A percentile compares a stretch with the other conserved stretches of the same genome.
phyloP scores from a whole-genome alignment of 1,140 invertebrate species.

The Eupristina koningsbergeri region DNA sequence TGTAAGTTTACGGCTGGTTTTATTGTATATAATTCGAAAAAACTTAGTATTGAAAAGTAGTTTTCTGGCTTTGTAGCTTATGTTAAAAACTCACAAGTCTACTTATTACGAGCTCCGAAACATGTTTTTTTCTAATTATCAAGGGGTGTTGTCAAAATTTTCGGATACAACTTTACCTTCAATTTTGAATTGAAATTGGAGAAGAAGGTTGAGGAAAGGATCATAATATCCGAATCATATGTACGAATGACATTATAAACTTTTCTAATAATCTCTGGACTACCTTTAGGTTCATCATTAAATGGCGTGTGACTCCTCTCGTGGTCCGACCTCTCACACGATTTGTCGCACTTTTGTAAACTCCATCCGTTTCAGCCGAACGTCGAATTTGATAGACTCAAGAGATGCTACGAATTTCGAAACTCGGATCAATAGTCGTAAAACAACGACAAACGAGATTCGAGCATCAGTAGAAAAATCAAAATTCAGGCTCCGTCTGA shows the following conservation, averaged over 20 bases:
- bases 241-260: neutral
- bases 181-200: neutral
- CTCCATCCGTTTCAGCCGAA: slow-evolving; percentile 4
- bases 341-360: neutral
- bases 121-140: neutral
- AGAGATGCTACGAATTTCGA: too few species aligned
- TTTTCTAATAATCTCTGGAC: neutral
- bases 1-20: too few species aligned
- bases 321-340: neutral
- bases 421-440: neutral
- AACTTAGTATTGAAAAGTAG: neutral
- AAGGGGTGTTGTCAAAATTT: neutral
- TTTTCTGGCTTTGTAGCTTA: neutral
- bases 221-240: neutral
- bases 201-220: neutral
- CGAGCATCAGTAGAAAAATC: slow-evolving; percentile 41
- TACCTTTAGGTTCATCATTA: slow-evolving; percentile 8
- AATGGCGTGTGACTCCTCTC: slow-evolving; percentile 30
- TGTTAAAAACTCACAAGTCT: neutral
- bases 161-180: neutral
- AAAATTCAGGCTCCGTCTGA: slow-evolving; percentile 39
- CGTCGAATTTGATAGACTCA: slow-evolving; percentile 29
- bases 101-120: neutral
- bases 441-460: slow-evolving; percentile 1
- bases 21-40: too few species aligned